These are phyloP conservation scores for Podarcis cretensis DNA, from an alignment of 2,113 vertebrate species.

Conservation along the genomic window DNA sequence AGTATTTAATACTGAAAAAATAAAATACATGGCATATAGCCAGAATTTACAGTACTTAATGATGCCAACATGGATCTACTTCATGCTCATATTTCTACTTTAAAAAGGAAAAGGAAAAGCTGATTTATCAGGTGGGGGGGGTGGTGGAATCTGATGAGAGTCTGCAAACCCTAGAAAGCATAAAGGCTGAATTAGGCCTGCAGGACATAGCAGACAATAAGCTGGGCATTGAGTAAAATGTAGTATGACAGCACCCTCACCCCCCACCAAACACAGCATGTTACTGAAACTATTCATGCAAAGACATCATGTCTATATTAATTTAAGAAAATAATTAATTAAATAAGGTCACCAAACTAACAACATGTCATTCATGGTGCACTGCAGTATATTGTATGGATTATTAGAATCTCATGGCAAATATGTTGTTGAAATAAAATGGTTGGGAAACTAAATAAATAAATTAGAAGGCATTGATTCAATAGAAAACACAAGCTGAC, in stretches of 20 bases:
- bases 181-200: slow-evolving; percentile 44
- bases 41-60: slow-evolving; percentile 26
- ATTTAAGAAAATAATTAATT: neutral
- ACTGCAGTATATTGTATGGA: slow-evolving; percentile 29
- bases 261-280: slow-evolving; percentile 56
- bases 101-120: neutral
- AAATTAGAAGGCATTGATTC: neutral
- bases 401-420: slow-evolving; percentile 36
- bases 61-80: neutral
- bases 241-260: slow-evolving; percentile 48
- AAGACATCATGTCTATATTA: neutral
- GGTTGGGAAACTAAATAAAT: slow-evolving; percentile 43
- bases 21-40: neutral
- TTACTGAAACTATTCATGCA: slow-evolving; percentile 49
- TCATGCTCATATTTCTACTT: neutral
- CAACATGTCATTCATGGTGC: slow-evolving; percentile 22
- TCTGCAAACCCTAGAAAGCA: slow-evolving; percentile 52
- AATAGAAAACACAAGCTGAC: slow-evolving; percentile 6
- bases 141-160: neutral
- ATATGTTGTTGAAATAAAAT: neutral
- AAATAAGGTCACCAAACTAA: neutral
- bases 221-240: slow-evolving; percentile 62
- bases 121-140: neutral
- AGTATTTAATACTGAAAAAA: neutral
- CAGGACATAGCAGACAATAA: slow-evolving; percentile 61